phyloP scores from a whole-genome alignment of 2,888 invertebrate genomes.

The Heliconius sara region DNA sequence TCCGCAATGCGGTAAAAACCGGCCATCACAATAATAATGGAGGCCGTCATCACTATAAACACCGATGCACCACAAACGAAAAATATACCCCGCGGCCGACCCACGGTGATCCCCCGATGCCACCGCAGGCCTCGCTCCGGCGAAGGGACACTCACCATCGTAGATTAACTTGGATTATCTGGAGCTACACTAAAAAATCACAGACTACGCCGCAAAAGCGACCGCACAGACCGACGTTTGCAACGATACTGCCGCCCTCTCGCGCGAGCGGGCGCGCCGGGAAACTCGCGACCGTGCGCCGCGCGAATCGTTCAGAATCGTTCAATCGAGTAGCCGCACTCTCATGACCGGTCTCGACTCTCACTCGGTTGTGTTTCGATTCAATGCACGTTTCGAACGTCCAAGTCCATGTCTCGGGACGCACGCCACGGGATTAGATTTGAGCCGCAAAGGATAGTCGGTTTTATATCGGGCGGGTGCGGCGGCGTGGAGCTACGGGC shows the following conservation, averaged over 20 bases:
- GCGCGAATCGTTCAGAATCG: conserved; percentile 78
- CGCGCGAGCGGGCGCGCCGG: conserved; percentile 80
- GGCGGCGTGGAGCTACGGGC: conserved; percentile 89
- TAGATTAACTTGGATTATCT: conserved; percentile 85
- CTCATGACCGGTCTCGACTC: conserved; percentile 75
- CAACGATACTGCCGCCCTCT: conserved; percentile 85
- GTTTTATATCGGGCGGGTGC: conserved; percentile 88
- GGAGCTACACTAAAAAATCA: conserved; percentile 85
- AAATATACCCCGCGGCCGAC: conserved; percentile 72
- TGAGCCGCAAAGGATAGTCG: conserved; percentile 85
- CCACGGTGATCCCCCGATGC: conserved; percentile 64
- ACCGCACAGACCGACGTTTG: conserved; percentile 82
- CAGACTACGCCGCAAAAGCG: conserved; percentile 84
- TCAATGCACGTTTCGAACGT: conserved; percentile 64
- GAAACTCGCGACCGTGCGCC: conserved; percentile 77
- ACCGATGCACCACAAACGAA: conserved; percentile 76
- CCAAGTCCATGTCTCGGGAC: conserved; percentile 82
- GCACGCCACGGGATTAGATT: conserved; percentile 85
- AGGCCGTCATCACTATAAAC: conserved; percentile 83
- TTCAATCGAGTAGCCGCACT: conserved; percentile 76
- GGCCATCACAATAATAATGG: conserved; percentile 84
- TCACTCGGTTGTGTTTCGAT: conserved; percentile 59
- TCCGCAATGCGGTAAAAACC: conserved; percentile 84
- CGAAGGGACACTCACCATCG: conserved; percentile 84
- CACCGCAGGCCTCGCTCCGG: conserved; percentile 72